Evolutionary conservation across 2,888 invertebrate species (phyloP), one percentile per base, ranked within the genome.

Genomic region (Thymelicus sylvestris): DNA sequence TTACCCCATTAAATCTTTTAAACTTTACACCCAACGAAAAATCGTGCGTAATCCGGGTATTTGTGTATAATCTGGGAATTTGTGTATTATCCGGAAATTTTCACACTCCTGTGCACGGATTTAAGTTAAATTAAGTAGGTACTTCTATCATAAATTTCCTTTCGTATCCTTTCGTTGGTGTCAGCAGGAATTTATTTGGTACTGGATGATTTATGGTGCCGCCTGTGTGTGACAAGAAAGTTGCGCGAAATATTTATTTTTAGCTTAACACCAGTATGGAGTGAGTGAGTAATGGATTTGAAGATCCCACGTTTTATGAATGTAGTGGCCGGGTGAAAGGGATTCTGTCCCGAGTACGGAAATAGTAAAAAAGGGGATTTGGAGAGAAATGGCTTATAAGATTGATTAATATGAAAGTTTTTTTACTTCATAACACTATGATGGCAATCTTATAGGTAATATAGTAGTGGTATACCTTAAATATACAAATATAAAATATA

Each of bases 171-270:
- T 66, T 66, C 66, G 52, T 62, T 47, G 55, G 50, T 57, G 62
- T 66, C 71, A 55, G 52, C 62, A 15, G 71, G 62, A 71, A 66
- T 71, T 62, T 71, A 71, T 71, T 71, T 71, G 71, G 62, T 62
- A 71, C 47, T 57, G 44, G 52, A 71, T 71, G 71, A 71, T 71
- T 71, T 71, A 71, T 66, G 66, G 62, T 57, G 71, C 66, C 71
- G 66, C 66, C 62, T 71, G 71, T 66, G 47, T 71, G 66, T 71
- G 71, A 71, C 71, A 71, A 62, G 71, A 66, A 71, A 66, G 61
- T 71, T 57, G 71, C 66, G 66, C 52, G 62, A 71, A 71, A 66
- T 71, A 71, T 71, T 71, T 71, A 71, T 71, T 71, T 71, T 71
- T 71, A 71, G 71, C 71, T 71, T 71, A 19, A 66, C 52, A 50